Evolutionary conservation across 2,113 vertebrate species (phyloP).

Genomic region (Rostratula benghalensis): DNA sequence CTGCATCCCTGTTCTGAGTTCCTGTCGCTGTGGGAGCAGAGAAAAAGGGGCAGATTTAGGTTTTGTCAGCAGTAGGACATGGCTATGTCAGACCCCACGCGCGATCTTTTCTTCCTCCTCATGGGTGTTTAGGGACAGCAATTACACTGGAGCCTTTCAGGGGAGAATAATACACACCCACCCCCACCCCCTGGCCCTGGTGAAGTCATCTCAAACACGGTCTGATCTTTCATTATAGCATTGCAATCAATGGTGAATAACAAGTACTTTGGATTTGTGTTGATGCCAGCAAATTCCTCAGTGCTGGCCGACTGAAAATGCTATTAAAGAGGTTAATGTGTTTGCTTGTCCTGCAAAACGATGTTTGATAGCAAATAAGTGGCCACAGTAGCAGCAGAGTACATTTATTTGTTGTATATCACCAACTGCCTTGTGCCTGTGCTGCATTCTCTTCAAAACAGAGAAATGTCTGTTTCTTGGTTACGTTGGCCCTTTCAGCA

Average conservation of each 20-base stretch:
- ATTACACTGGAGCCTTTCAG: not conserved
- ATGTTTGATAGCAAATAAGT: not conserved
- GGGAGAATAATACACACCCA: not conserved
- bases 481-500: not conserved
- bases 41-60: not conserved
- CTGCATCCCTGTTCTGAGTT: not conserved
- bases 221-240: not conserved
- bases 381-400: not conserved
- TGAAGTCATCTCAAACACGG: not conserved
- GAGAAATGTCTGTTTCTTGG: not conserved
- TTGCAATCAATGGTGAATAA: not conserved
- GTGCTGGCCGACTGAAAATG: not conserved
- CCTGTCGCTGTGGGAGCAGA: not conserved
- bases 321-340: not conserved
- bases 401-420: not conserved
- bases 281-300: not conserved
- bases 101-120: not conserved
- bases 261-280: not conserved
- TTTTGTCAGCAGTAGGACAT: not conserved
- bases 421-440: no score
- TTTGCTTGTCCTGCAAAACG: not conserved
- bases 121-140: not conserved
- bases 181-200: no score
- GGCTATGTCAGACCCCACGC: rapidly evolving
- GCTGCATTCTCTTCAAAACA: no score